Base-by-base conservation (phyloP, 23 tunicate genomes). In the Diplosoma virens region DNA sequence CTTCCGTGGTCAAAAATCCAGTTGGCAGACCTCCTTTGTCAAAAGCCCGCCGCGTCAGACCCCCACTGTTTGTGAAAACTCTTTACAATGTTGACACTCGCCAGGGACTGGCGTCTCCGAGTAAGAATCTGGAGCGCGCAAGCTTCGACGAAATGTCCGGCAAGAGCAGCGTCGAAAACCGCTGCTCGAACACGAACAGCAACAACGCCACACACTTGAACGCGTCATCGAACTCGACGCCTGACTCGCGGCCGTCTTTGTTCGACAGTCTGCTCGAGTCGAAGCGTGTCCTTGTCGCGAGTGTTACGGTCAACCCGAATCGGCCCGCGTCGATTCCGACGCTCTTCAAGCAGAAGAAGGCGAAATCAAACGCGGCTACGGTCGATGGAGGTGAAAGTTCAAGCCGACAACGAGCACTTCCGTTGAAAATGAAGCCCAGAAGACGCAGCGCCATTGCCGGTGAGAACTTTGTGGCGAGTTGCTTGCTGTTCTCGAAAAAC, bases 391-490 rank as follows among this genome's bases (percentile, higher is more conserved):
- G 64, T 50, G 58, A 23, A 35, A 34, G 11, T 46, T 75, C 1
- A 34, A 41, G 20, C 58, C 65, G 28, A 37, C 27, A 32, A 32
- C n/a, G 14, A 23, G 4, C 20, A 3, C 3, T 32, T 11, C 35
- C 21, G 3, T 32, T 18, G 0, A 67, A 66, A 30, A 73, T 78
- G 17, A 81, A 87, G 46, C 79, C 59, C 21, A 72, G 84, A 41
- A 76, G 94, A 5, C 73, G 86, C n/a, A 76, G 83, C 37, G 94
- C 94, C 17, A 81, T 79, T 36, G 94, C 87, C 17, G 94, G 94
- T 4, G 82, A 81, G 16, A 80, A 87, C 74, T 87, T 87, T 67
- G 86, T 87, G 29, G 87, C 84, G 22, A 80, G 94, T 30, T 87
- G 94, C 34, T 21, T 87, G 7, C 37, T 87, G 37, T 87, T 80